Evolutionary conservation across 2,888 invertebrate species (phyloP).

Genomic region (Camponotus fellah): DNA sequence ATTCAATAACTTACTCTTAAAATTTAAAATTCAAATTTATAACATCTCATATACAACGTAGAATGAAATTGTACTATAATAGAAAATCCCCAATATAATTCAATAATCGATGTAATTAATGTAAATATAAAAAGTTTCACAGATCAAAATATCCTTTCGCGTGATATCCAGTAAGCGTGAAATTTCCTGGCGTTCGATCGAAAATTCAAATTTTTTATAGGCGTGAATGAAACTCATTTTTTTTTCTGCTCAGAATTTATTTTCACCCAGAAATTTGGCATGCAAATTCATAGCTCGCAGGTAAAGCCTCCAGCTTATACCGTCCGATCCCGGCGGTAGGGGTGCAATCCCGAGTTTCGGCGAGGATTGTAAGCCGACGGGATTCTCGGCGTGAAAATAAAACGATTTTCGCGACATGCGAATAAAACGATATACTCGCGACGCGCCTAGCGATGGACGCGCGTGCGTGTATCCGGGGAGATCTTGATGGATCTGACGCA

Average conservation of each 20-base stretch:
- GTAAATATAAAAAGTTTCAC: neutral
- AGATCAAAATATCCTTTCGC: neutral
- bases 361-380: conserved; percentile 26
- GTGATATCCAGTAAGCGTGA: neutral
- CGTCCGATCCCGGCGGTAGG: neutral
- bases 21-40: neutral
- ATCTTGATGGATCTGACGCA: conserved; percentile 55
- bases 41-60: neutral
- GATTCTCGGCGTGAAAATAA: conserved; percentile 7
- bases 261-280: conserved; percentile 13
- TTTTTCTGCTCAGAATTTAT: neutral
- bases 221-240: neutral
- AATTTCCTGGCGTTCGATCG: neutral
- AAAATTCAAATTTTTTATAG: neutral
- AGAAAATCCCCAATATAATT: neutral
- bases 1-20: neutral
- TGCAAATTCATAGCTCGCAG: conserved; percentile 16
- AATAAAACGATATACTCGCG: conserved; percentile 45
- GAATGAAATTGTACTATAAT: neutral
- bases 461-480: conserved; percentile 11
- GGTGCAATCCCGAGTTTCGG: neutral
- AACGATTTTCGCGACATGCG: conserved; percentile 38
- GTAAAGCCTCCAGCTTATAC: conserved; percentile 4
- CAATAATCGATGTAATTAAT: neutral
- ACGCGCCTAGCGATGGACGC: conserved; percentile 37